Evolutionary conservation across 2,888 invertebrate genomes (phyloP).

Genomic region (Drosophila falleni): DNA sequence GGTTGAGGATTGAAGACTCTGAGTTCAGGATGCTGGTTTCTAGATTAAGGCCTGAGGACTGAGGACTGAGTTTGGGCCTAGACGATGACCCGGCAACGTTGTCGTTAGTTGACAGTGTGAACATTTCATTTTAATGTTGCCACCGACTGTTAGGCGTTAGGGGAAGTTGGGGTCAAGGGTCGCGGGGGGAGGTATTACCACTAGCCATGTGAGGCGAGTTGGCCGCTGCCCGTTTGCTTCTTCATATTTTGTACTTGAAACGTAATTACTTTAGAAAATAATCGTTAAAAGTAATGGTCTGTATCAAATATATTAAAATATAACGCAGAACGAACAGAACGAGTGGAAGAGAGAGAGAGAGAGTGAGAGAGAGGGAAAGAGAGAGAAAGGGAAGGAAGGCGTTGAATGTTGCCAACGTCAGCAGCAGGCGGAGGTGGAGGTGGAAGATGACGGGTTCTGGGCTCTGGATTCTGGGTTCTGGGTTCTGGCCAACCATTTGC

Average conservation of each 20-base stretch:
- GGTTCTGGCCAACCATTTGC: conserved; percentile 46
- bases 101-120: conserved; percentile 73
- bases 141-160: not conserved
- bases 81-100: conserved; percentile 47
- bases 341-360: not conserved
- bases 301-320: conserved; percentile 85
- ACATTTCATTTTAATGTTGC: conserved; percentile 79
- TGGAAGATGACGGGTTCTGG: not conserved
- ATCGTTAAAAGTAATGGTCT: conserved; percentile 85
- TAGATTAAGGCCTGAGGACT: not conserved
- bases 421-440: conserved; percentile 23
- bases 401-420: conserved; percentile 62
- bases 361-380: not conserved
- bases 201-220: conserved; percentile 62
- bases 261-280: conserved; percentile 85
- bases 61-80: conserved; percentile 45
- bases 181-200: not conserved
- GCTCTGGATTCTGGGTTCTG: not conserved
- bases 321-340: conserved; percentile 62
- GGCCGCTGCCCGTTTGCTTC: conserved; percentile 60
- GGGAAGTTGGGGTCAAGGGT: not conserved
- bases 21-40: conserved; percentile 3
- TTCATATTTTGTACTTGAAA: conserved; percentile 83
- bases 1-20: conserved; percentile 28
- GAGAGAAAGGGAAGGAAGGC: not conserved